A percentile compares a stretch with the other conserved stretches of the same genome.
Conservation (phyloP, 2,113 vertebrate genomes). For the Bufo bufo region DNA sequence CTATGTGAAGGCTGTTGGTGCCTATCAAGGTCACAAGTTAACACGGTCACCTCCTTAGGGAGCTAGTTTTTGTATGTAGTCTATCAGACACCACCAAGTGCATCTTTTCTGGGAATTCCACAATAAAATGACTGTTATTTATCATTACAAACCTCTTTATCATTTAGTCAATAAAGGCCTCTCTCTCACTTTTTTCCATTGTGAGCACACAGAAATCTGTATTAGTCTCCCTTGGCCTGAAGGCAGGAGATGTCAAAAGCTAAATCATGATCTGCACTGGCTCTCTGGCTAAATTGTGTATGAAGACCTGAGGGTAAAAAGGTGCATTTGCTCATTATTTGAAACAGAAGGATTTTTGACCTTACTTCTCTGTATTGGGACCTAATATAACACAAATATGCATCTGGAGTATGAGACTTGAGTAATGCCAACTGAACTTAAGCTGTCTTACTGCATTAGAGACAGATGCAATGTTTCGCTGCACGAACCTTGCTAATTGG, state of each 20-base stretch:
- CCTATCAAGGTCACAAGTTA: conserved; percentile 87
- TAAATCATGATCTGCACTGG: conserved; percentile 99
- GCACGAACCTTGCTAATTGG: conserved; percentile 9
- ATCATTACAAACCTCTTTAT: conserved; percentile 99
- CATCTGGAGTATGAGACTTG: conserved; percentile 63
- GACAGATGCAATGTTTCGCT: conserved; percentile 53
- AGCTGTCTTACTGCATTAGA: conserved; percentile 42
- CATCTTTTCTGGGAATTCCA: conserved; percentile 99
- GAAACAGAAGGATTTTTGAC: conserved; percentile 84
- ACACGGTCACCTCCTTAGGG: conserved; percentile 84
- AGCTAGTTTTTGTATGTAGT: conserved; percentile 79
- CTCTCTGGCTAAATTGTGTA: conserved; percentile 99
- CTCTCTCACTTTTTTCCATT: conserved; percentile 86
- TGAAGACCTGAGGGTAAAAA: conserved; percentile 97
- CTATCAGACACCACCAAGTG: conserved; percentile 93
- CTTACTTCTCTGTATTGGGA: conserved; percentile 73
- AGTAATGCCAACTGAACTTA: conserved; percentile 63
- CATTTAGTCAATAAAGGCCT: conserved; percentile 99
- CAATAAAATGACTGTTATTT: conserved; percentile 99
- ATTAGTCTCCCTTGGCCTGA: conserved; percentile 95
- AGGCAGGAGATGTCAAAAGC: conserved; percentile 99
- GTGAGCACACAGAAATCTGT: conserved; percentile 99
- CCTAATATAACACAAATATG: conserved; percentile 71
- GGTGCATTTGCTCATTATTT: conserved; percentile 99
- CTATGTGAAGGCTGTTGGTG: conserved; percentile 84